Percentiles rank a stretch among this genome's conserved stretches.
These are phyloP conservation scores for Dasypus novemcinctus DNA, from an alignment of 2,113 vertebrate genomes.

Conservation along the genomic window DNA sequence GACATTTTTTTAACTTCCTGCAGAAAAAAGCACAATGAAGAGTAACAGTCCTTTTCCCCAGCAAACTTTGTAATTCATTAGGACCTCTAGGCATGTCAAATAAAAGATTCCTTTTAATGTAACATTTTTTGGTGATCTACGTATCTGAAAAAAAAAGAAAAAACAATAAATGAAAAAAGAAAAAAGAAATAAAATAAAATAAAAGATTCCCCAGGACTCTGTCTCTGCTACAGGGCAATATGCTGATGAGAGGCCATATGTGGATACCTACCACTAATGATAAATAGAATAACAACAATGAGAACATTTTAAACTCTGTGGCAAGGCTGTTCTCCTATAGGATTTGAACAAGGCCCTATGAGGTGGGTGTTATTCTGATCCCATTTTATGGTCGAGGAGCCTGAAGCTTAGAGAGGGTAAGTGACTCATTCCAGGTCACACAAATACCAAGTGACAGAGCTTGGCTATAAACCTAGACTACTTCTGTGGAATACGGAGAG, in stretches of 20 bases:
- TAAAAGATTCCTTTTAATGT: neutral
- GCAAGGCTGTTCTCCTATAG: neutral
- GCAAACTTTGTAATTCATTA: neutral
- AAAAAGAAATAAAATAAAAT: too few relatives aligned
- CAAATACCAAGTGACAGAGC: neutral
- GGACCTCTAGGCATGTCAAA: neutral
- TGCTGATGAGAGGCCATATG: rapidly evolving
- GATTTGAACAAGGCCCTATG: neutral
- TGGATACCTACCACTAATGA: rapidly evolving
- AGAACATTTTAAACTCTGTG: neutral
- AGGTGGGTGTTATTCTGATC: neutral
- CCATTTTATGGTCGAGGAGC: neutral
- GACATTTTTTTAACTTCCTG: neutral
- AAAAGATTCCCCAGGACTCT: neutral
- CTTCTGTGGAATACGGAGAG: neutral
- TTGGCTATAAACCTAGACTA: neutral
- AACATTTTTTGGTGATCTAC: too few relatives aligned
- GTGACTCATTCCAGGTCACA: neutral
- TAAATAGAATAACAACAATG: too few relatives aligned
- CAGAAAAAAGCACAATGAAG: neutral
- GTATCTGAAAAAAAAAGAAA: too few relatives aligned
- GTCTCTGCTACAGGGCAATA: neutral
- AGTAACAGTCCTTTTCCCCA: neutral
- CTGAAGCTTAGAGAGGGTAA: neutral
- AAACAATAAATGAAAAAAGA: too few relatives aligned